Conservation (phyloP, 2,113 vertebrate species). For the Bettongia penicillata region DNA sequence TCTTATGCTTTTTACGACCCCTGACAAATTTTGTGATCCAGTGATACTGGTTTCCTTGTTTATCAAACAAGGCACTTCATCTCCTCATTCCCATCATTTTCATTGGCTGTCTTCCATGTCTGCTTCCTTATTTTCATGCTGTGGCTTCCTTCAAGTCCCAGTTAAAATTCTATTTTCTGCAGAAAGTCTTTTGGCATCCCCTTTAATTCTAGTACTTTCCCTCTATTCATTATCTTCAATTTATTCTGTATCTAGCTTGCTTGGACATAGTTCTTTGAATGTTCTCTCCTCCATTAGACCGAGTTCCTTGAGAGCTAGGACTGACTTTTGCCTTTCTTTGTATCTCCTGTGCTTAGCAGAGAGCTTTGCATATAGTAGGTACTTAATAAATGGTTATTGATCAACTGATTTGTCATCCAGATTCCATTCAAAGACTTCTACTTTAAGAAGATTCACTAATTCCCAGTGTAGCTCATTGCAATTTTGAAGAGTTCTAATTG, state of each 20-base stretch:
- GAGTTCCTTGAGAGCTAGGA: not conserved
- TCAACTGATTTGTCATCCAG: not conserved
- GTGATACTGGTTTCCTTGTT: not conserved
- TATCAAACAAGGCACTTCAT: not conserved
- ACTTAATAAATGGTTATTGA: not conserved
- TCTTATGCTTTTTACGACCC: not conserved
- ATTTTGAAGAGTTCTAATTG: not conserved
- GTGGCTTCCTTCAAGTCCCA: not conserved
- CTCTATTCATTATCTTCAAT: not conserved
- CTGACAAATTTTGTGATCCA: not conserved
- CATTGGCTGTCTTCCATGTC: not conserved
- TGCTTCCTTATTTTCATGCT: not conserved
- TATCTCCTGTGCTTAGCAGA: not conserved
- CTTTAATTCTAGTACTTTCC: not conserved
- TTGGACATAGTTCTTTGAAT: not conserved
- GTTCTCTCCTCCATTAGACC: not conserved
- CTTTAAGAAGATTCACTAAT: not conserved
- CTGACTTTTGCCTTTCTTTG: not conserved
- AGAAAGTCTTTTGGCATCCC: not conserved
- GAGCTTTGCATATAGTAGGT: not conserved
- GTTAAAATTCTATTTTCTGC: not conserved
- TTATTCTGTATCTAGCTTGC: not conserved
- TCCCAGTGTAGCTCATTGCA: not conserved
- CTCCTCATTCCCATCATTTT: not conserved
- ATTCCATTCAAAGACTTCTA: not conserved